Conservation (phyloP, 2,888 invertebrate species). For the Chrysina gloriosa region DNA sequence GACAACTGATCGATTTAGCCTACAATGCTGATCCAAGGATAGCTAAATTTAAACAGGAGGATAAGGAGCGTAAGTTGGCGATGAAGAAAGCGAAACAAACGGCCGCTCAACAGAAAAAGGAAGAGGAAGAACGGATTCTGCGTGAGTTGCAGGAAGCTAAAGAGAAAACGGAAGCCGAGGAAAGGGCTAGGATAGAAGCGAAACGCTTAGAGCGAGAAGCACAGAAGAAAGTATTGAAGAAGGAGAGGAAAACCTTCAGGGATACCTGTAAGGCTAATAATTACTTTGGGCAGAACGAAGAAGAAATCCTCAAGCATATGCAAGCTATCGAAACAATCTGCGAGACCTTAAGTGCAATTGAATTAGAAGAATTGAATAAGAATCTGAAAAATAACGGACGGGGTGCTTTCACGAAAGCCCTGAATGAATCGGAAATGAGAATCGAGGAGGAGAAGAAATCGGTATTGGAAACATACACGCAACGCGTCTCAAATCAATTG, state of each 20-base stretch:
- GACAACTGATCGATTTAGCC: conserved; percentile 92
- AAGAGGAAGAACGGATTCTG: conserved; percentile 83
- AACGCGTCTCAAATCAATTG: conserved; percentile 61
- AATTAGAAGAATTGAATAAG: conserved; percentile 82
- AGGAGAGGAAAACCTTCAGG: conserved; percentile 84
- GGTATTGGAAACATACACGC: conserved; percentile 67
- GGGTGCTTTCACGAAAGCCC: conserved; percentile 74
- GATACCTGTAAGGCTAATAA: conserved; percentile 84
- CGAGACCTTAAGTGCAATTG: conserved; percentile 78
- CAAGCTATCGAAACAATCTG: conserved; percentile 93
- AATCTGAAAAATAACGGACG: conserved; percentile 75
- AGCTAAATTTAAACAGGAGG: conserved; percentile 90
- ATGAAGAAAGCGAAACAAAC: conserved; percentile 89
- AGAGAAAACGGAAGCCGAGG: conserved; percentile 83
- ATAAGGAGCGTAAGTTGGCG: conserved; percentile 89
- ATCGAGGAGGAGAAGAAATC: conserved; percentile 82
- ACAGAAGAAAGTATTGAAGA: conserved; percentile 86
- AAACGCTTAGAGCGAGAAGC: conserved; percentile 88
- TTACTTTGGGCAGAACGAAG: conserved; percentile 80
- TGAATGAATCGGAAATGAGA: conserved; percentile 79
- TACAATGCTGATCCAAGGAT: conserved; percentile 96
- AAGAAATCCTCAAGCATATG: conserved; percentile 84
- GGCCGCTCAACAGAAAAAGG: conserved; percentile 83
- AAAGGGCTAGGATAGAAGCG: conserved; percentile 83
- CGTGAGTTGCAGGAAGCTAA: conserved; percentile 80